Percentiles rank a stretch among this genome's conserved stretches.
Conservation (phyloP, 2,797 vertebrate species). For the Geotrypetes seraphini region DNA sequence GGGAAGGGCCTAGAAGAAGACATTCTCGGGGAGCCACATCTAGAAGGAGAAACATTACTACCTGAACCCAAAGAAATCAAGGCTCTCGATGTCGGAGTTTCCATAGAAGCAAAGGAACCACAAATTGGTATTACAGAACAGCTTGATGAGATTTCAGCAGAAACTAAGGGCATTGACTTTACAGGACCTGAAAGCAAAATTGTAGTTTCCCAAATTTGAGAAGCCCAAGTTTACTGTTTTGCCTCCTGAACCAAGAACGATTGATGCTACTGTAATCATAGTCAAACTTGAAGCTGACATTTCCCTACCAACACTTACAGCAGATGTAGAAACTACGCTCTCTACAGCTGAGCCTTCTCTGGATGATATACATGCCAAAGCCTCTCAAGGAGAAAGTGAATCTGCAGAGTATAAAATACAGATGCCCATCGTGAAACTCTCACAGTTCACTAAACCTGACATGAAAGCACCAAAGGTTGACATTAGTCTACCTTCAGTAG, state of each 20-base stretch:
- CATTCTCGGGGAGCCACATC: not conserved
- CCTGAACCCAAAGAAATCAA: too few relatives aligned
- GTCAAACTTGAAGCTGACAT: too few relatives aligned
- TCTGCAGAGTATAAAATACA: not conserved
- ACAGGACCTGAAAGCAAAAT: constrained; percentile 20
- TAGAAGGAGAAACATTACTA: constrained; percentile 5
- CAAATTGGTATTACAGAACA: not conserved
- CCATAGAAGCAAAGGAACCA: not conserved
- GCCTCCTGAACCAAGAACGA: constrained; percentile 1
- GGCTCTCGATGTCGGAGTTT: not conserved
- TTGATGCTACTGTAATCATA: too few relatives aligned
- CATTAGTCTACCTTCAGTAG: not conserved
- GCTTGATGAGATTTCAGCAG: too few relatives aligned
- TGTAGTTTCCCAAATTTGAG: constrained; percentile 57
- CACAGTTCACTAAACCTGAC: too few relatives aligned
- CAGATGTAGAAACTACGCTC: not conserved
- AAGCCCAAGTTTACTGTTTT: constrained; percentile 48
- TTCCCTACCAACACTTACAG: not conserved
- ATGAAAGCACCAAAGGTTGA: constrained; percentile 3
- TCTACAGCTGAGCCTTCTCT: constrained; percentile 3
- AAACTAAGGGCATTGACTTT: constrained; percentile 3
- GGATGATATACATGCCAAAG: constrained; percentile 6
- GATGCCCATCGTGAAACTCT: constrained; percentile 2
- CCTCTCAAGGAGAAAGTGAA: not conserved
- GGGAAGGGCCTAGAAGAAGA: constrained; percentile 14